These are phyloP conservation scores for Thryonomys swinderianus DNA, from an alignment of 2,113 vertebrate species.

Conservation along the genomic window DNA sequence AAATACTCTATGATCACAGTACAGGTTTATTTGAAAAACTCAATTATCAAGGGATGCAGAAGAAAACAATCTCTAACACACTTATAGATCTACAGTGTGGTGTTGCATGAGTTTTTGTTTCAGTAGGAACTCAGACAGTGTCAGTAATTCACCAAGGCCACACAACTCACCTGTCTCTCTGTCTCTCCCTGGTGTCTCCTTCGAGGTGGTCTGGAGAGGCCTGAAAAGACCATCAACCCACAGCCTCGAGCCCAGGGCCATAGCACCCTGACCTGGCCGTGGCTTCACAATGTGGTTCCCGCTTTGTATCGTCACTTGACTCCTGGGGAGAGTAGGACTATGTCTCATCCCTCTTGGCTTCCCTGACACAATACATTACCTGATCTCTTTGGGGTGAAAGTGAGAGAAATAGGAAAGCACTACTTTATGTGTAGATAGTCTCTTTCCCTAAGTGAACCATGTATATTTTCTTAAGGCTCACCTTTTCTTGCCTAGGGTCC, in stretches of 20 bases:
- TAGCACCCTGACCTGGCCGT: neutral
- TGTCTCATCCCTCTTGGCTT: neutral
- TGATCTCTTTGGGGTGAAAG: neutral
- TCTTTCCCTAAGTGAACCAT: neutral
- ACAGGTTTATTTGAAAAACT: constrained; percentile 33
- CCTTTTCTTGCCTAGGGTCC: neutral
- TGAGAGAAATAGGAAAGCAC: constrained; percentile 9
- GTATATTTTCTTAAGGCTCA: neutral
- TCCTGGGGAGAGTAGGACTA: neutral
- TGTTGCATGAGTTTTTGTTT: neutral
- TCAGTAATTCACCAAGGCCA: neutral
- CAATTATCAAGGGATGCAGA: neutral
- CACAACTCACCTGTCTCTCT: neutral
- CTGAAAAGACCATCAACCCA: neutral
- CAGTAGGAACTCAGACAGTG: neutral
- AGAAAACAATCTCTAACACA: neutral
- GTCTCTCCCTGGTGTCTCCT: neutral
- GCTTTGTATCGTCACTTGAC: neutral
- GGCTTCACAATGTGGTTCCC: neutral
- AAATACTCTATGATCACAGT: neutral
- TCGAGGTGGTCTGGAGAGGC: neutral
- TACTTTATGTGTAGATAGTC: too few relatives aligned
- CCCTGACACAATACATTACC: neutral
- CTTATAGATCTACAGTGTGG: neutral
- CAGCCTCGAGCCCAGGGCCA: neutral